Base-by-base conservation (phyloP, 2,113 vertebrate species). In the Mus pahari region DNA sequence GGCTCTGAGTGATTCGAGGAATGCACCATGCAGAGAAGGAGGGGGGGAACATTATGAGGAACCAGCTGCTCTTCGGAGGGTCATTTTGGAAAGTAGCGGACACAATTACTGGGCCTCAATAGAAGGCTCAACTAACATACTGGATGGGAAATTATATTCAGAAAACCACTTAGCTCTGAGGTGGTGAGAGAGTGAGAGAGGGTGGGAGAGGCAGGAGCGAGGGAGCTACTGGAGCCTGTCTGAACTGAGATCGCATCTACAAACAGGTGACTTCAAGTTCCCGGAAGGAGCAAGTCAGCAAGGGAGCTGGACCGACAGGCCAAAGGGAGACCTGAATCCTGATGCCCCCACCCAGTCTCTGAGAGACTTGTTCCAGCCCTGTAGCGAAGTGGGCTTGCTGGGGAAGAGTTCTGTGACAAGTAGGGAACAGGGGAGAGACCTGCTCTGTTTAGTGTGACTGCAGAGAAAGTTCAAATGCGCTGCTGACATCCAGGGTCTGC, bases 131-230 rank as follows among this genome's bases (percentile, higher is more conserved):
- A 94, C 97, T 96, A 94, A 95, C 97, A 96, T 93, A 96, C 96
- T 94, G 94, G 91, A 92, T 97, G 97, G 94, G 94, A 79, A 92
- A 95, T 96, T 98, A 97, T 98, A 98, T 97, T 97, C 97, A 96
- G 97, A 97, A 97, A 96, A 94, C 92, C 45, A 3, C 96, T 97
- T 90, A 95, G 91, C 70, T 95, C 92, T 90, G 60, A 90, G 94
- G 89, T 94, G 90, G 95, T 50, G 93, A 96, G 90, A 89, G 93
- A 71, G 88, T 91, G 95, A 96, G 95, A 92, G 82, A 12, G 60
- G 88, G 48, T 75, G 62, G 87, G 87, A 94, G 81, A 81, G 50
- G 81, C 70, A 36, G 79, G 86, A 74, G 13, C 62, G 22, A 42
- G 79, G 62, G 81, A 77, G 64, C 73, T 84, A 89, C 42, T n/a